phyloP scores from a whole-genome alignment of 2,888 invertebrate genomes.

The Lysandra bellargus region DNA sequence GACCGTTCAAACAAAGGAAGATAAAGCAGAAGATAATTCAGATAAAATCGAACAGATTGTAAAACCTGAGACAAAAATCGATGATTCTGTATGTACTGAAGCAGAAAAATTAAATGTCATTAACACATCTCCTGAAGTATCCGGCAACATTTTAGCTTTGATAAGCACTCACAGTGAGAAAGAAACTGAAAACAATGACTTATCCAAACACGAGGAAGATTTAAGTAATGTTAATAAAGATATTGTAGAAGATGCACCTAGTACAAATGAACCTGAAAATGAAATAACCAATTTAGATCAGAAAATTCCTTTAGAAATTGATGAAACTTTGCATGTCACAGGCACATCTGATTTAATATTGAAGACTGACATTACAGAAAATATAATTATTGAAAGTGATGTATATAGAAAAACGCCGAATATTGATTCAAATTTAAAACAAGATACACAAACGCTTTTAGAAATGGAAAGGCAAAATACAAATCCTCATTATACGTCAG shows the following conservation, averaged over 20 bases:
- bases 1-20: neutral
- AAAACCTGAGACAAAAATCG: neutral
- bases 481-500: slow-evolving; percentile 14
- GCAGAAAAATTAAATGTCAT: too few species aligned
- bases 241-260: neutral
- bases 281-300: neutral
- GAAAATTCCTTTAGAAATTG: neutral
- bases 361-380: neutral
- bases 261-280: neutral
- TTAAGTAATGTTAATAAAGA: neutral
- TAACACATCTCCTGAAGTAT: too few species aligned
- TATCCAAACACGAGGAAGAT: neutral
- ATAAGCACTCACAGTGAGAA: too few species aligned
- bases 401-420: neutral
- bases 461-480: slow-evolving; percentile 2
- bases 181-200: neutral
- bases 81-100: neutral
- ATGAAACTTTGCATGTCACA: neutral
- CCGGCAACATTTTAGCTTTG: too few species aligned
- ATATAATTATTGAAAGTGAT: neutral
- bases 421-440: neutral
- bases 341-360: neutral
- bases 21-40: neutral
- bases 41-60: neutral
- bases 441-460: slow-evolving; percentile 4